phyloP scores from a whole-genome alignment of 2,797 vertebrate genomes.

The Sebastes variabilis region DNA sequence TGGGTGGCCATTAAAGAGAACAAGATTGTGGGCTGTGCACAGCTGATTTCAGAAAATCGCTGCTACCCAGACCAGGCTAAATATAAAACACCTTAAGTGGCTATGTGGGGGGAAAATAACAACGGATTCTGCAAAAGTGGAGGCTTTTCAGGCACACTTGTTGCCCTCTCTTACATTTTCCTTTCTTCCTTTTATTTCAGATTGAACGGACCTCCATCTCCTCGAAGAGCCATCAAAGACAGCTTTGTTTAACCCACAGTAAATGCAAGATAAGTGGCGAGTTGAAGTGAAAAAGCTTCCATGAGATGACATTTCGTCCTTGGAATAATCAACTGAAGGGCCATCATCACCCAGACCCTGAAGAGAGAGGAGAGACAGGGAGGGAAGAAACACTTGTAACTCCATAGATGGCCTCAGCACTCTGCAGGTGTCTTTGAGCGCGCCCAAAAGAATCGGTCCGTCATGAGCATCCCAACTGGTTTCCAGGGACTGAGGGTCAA shows the following conservation, averaged over 20 bases:
- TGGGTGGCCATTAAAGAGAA: neutral
- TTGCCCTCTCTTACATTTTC: slow-evolving; percentile 12
- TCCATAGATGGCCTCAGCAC: slow-evolving; percentile 73
- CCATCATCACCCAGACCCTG: slow-evolving; percentile 5
- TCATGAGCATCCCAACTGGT: slow-evolving; percentile 79
- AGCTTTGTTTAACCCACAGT: neutral
- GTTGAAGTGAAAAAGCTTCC: slow-evolving; percentile 35
- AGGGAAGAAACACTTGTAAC: slow-evolving; percentile 24
- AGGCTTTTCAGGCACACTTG: neutral
- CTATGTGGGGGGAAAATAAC: neutral
- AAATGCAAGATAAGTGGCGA: slow-evolving; percentile 28
- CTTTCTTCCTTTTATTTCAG: slow-evolving; percentile 65
- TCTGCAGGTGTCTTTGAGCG: slow-evolving; percentile 59
- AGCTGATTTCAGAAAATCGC: slow-evolving; percentile 3
- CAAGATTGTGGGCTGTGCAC: neutral
- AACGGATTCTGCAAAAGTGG: neutral
- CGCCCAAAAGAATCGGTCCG: slow-evolving; percentile 28
- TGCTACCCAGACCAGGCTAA: neutral
- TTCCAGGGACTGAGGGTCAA: slow-evolving; percentile 78
- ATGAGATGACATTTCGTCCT: slow-evolving; percentile 67
- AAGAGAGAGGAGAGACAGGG: slow-evolving; percentile 5
- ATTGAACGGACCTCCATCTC: slow-evolving; percentile 26
- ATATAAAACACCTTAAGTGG: neutral
- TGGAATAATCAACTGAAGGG: slow-evolving; percentile 47
- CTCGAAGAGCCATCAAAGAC: slow-evolving; percentile 29